These are phyloP conservation scores for Lagopus leucura DNA, from an alignment of 2,113 vertebrate genomes.

Conservation along the genomic window DNA sequence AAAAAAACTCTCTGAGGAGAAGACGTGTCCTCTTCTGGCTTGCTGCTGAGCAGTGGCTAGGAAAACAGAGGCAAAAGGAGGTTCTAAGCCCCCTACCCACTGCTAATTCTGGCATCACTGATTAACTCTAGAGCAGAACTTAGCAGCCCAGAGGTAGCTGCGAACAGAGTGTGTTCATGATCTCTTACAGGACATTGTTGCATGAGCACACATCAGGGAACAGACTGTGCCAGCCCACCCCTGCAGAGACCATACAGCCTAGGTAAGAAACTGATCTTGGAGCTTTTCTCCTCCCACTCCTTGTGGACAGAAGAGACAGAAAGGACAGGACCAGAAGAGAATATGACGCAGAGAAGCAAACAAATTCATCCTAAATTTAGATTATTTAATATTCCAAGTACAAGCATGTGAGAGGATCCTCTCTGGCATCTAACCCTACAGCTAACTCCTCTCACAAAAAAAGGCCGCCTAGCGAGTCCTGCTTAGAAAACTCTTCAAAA, in stretches of 20 bases:
- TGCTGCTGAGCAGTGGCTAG: neutral
- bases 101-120: neutral
- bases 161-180: neutral
- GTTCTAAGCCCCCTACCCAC: neutral
- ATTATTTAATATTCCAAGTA: neutral
- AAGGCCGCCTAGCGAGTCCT: neutral
- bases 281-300: neutral
- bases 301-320: neutral
- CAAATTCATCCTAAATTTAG: neutral
- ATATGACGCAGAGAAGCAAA: neutral
- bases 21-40: neutral
- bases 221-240: neutral
- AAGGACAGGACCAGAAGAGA: neutral
- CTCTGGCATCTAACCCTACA: neutral
- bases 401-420: neutral
- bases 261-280: neutral
- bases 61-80: neutral
- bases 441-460: neutral
- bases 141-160: neutral
- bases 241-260: neutral
- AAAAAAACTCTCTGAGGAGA: neutral
- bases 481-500: constrained; percentile 18
- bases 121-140: neutral
- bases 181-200: neutral
- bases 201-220: neutral